Percentiles rank a stretch among this genome's conserved stretches.
These are phyloP conservation scores for Dryobates pubescens DNA, from an alignment of 2,797 vertebrate species.

Conservation along the genomic window DNA sequence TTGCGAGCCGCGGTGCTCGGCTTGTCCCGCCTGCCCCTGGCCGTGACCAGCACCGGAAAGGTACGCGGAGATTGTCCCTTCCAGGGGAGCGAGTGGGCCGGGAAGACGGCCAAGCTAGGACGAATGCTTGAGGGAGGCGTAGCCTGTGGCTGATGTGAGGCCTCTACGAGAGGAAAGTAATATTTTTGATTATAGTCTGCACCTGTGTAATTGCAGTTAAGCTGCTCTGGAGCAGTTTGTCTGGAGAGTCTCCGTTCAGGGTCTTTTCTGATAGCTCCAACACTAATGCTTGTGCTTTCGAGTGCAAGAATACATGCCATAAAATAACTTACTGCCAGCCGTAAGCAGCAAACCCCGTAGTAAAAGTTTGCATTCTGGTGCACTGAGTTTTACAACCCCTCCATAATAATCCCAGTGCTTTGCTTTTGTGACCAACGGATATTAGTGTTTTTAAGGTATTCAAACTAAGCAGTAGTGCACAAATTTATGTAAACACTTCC, in stretches of 20 bases:
- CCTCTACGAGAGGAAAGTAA: neutral
- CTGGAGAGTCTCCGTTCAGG: fast-evolving
- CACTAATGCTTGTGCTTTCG: neutral
- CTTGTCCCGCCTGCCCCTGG: neutral
- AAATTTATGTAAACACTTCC: fast-evolving
- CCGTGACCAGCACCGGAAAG: neutral
- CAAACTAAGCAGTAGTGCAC: neutral
- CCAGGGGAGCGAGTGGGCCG: fast-evolving
- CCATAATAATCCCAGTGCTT: neutral
- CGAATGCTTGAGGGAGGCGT: fast-evolving
- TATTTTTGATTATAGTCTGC: neutral
- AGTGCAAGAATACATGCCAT: neutral
- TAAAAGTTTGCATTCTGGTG: neutral
- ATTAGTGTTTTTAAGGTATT: neutral
- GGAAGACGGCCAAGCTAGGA: neutral
- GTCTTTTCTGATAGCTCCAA: neutral
- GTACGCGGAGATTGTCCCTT: neutral
- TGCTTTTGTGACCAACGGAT: neutral
- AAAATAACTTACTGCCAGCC: neutral
- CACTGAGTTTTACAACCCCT: neutral
- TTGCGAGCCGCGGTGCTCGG: neutral
- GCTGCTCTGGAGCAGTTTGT: neutral
- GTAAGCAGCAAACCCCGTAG: neutral
- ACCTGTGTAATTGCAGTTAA: fast-evolving
- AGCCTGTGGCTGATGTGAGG: neutral